Evolutionary conservation across 2,888 invertebrate species (phyloP).

Genomic region (Tachina lurida): DNA sequence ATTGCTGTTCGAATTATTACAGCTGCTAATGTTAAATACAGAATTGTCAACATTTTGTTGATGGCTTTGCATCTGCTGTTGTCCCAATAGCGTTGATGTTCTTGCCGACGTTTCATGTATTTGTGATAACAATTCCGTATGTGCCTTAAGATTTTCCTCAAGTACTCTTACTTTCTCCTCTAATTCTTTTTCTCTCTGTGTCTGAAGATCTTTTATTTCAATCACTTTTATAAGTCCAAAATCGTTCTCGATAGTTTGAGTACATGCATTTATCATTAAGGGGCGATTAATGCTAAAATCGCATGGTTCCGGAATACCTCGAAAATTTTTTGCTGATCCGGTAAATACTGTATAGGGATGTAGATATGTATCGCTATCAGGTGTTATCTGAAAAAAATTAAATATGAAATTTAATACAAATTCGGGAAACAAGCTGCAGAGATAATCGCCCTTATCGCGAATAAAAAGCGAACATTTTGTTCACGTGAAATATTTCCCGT

Average conservation of each 20-base stretch:
- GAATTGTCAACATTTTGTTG: conserved; percentile 3
- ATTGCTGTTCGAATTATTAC: conserved; percentile 42
- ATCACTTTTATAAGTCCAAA: conserved; percentile 71
- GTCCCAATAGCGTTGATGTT: conserved; percentile 46
- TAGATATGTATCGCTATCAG: not conserved
- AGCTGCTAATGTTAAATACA: not conserved
- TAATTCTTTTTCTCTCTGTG: conserved; percentile 72
- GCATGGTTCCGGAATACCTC: conserved; percentile 19
- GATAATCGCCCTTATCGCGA: too few relatives aligned
- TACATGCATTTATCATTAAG: conserved; percentile 77
- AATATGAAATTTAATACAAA: not conserved
- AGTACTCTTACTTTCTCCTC: conserved; percentile 76
- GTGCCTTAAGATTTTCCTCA: conserved; percentile 76
- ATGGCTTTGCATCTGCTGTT: conserved; percentile 39
- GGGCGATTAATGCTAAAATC: conserved; percentile 51
- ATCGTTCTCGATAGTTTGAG: conserved; percentile 77
- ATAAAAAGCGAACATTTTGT: too few relatives aligned
- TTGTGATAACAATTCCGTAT: conserved; percentile 76
- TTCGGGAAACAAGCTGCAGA: too few relatives aligned
- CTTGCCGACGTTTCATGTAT: conserved; percentile 73
- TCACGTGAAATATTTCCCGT: too few relatives aligned
- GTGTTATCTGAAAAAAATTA: not conserved
- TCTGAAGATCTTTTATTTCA: conserved; percentile 69
- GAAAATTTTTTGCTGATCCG: not conserved
- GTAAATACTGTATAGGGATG: not conserved